Percentiles rank a stretch among this genome's conserved stretches.
Evolutionary conservation across 2,797 vertebrate species (phyloP).

Genomic region (Microctenopoma stevenorrisi): DNA sequence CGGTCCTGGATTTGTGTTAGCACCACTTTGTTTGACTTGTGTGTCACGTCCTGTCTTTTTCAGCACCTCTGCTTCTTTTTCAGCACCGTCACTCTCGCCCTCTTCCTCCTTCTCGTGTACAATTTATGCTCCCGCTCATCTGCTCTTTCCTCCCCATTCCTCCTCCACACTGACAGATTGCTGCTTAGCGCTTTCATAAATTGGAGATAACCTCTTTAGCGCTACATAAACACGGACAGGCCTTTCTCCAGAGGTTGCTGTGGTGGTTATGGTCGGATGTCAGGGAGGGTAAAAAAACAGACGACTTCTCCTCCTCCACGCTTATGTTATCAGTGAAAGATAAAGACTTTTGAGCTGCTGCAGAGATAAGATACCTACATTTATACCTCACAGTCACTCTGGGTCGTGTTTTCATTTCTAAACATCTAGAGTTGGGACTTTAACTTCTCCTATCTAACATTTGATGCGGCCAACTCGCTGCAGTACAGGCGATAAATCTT

Average conservation of each 20-base stretch:
- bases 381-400: constrained; percentile 21
- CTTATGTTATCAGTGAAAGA: constrained; percentile 61
- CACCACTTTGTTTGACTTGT: not conserved
- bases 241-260: constrained; percentile 44
- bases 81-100: constrained; percentile 17
- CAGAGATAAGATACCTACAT: constrained; percentile 34
- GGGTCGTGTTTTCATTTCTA: constrained; percentile 25
- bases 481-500: constrained; percentile 67
- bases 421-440: constrained; percentile 53
- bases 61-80: constrained; percentile 24
- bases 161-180: constrained; percentile 71
- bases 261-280: constrained; percentile 51
- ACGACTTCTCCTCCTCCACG: constrained; percentile 58
- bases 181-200: constrained; percentile 76
- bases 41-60: constrained; percentile 32
- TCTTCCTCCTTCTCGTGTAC: constrained; percentile 3
- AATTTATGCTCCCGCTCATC: constrained; percentile 2
- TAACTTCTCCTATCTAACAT: constrained; percentile 65
- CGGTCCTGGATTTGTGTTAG: too few species aligned
- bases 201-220: constrained; percentile 71
- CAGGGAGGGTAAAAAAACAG: constrained; percentile 59
- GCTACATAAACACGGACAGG: constrained; percentile 54
- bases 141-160: constrained; percentile 4
- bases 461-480: constrained; percentile 65
- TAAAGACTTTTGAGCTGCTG: constrained; percentile 54